Evolutionary conservation across 1,140 invertebrate species (phyloP).

Genomic region (Drosophila pachea): DNA sequence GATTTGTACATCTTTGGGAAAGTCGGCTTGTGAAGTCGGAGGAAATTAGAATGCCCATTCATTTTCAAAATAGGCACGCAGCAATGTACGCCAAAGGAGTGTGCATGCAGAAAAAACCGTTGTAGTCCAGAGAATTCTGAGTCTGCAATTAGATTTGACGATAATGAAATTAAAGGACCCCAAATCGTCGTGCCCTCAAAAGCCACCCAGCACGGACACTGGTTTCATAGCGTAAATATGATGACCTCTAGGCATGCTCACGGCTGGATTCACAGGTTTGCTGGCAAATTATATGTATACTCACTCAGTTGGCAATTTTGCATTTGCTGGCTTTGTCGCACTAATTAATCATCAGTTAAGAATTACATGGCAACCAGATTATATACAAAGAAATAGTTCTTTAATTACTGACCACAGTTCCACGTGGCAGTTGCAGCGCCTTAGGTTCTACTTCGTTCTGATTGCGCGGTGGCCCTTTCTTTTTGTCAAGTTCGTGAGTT

Average conservation of each 20-base stretch:
- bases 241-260: conserved; percentile 60
- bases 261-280: conserved; percentile 45
- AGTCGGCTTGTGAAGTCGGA: no score
- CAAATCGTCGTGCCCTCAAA: conserved; percentile 60
- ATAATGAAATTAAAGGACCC: conserved; percentile 64
- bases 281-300: conserved; percentile 59
- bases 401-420: conserved; percentile 50
- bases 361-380: conserved; percentile 62
- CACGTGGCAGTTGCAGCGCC: conserved; percentile 1
- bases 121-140: neutral
- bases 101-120: neutral
- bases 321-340: conserved; percentile 35
- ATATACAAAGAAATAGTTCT: conserved; percentile 61
- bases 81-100: neutral
- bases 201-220: conserved; percentile 36
- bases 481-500: conserved; percentile 54
- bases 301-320: conserved; percentile 8
- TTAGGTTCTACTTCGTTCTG: conserved; percentile 11
- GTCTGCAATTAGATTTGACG: conserved; percentile 56
- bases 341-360: conserved; percentile 73
- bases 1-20: no score
- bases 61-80: neutral
- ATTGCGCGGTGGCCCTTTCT: conserved; percentile 20
- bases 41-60: neutral
- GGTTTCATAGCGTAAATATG: conserved; percentile 40